Evolutionary conservation across 64 coral and sea anemone genomes (phyloP), one percentile per base, ranked within the genome.

Genomic region (Montipora capricornis): DNA sequence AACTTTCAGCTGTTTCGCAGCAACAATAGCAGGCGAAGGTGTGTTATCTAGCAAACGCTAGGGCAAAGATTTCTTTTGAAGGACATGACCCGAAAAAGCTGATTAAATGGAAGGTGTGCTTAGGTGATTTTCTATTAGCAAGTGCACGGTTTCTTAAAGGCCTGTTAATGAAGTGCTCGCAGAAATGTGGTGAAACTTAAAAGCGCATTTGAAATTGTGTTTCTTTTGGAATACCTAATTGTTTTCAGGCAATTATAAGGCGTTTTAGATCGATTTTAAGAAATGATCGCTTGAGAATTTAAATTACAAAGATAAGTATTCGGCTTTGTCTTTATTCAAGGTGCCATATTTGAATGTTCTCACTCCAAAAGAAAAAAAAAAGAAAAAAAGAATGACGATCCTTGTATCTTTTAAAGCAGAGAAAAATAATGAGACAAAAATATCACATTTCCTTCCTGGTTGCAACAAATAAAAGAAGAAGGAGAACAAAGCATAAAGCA

Each of bases 241-340:
- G 64, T 60, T 86, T 73, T 86, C 8, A 71, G 22, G 71, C 62
- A 86, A 73, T 73, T 51, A 64, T 20, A n/a, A 71, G 82, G 66
- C 82, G 50, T 86, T 86, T 86, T 86, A 71, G 82, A 50, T 86
- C 46, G 11, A 69, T 9, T 70, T 50, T 1, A 4, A 64, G 45
- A 69, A 69, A 22, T 71, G 16, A 86, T 49, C 16, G 64, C 61
- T 47, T 5, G 9, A 22, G 45, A 50, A 71, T 86, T 86, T 86
- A 16, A 71, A 86, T 85, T 49, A 71, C 62, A 71, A 86, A 71
- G 82, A 17, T 71, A 5, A 1, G 20, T 6, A 71, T 37, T 20
- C 19, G 5, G 3, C 5, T 71, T 71, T 71, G 68, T 24, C 68
- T 24, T 71, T 24, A 24, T 12, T 55, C 13, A 64, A 12, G 61